Evolutionary conservation across 2,113 vertebrate species (phyloP), one percentile per base, ranked within the genome.

Genomic region (Paracanthobrama guichenoti): DNA sequence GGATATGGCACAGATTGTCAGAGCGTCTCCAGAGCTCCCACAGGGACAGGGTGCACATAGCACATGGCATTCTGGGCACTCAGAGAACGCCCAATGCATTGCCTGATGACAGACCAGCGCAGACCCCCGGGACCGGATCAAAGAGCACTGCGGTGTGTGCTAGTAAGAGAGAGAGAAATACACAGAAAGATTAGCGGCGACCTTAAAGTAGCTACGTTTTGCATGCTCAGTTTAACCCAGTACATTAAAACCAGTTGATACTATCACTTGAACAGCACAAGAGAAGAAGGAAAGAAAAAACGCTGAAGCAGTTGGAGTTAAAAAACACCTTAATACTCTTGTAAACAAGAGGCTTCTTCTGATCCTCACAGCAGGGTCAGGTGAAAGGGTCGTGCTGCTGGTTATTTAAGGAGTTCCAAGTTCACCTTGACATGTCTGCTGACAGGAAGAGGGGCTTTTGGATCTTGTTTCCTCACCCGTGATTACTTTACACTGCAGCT

Each of bases 341-440:
- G 86, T 89, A 91, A 91, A 92, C 89, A 90, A 87, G 90, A 89
- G 87, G 74, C 86, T 89, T 89, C 85, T 77, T 93, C 84, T 93
- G 83, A 91, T 91, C 88, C 91, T 84, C 87, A 87, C 85, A 87
- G 88, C 87, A 86, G 88, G 88, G 85, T 81, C 78, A 75, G 80
- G 87, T 88, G 85, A 83, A 86, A 81, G 90, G 90, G 90, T 92
- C 77, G 72, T 26, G 16, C 82, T 76, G 87, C 57, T 79, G 76
- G 91, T 92, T 94, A 94, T 94, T 94, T 94, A 93, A 93, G 89
- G 90, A 88, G 91, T 85, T 91, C 89, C 91, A 93, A 93, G 92
- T 94, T 94, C 93, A 94, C 93, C 93, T 94, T 94, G 93, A 93
- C 89, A 89, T 94, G 85, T 88, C 90, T 88, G 92, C 90, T 94